A percentile compares a stretch with the other conserved stretches of the same genome.
phyloP scores from a whole-genome alignment of 2,888 invertebrate species.

The Spilosoma lubricipeda region DNA sequence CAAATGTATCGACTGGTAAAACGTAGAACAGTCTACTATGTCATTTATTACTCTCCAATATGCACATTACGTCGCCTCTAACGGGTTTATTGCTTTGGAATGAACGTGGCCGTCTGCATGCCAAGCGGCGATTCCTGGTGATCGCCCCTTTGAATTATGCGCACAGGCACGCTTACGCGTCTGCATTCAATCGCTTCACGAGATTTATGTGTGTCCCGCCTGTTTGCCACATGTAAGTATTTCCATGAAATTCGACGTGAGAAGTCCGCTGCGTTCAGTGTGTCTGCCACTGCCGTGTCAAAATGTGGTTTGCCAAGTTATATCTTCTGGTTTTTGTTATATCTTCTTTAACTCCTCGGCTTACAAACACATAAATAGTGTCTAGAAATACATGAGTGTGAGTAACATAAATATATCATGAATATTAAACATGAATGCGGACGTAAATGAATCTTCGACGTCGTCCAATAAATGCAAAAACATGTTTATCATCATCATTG shows the following conservation, averaged over 20 bases:
- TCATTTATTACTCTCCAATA: constrained; percentile 67
- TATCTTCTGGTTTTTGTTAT: constrained; percentile 38
- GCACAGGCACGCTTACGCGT: constrained; percentile 79
- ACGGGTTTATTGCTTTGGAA: constrained; percentile 83
- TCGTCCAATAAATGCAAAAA: constrained; percentile 20
- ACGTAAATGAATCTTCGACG: constrained; percentile 25
- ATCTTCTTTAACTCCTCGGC: constrained; percentile 32
- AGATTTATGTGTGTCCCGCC: constrained; percentile 78
- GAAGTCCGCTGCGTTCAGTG: constrained; percentile 48
- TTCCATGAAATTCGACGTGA: constrained; percentile 73
- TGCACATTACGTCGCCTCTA: constrained; percentile 79
- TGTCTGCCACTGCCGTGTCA: constrained; percentile 30
- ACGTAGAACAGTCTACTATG: constrained; percentile 44
- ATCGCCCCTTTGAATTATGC: constrained; percentile 85
- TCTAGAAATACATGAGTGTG: background rate
- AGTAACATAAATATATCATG: constrained; percentile 22
- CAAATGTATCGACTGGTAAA: constrained; percentile 26
- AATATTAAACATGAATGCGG: constrained; percentile 16
- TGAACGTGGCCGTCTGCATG: constrained; percentile 81
- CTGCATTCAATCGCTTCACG: constrained; percentile 77
- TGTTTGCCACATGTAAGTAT: constrained; percentile 72
- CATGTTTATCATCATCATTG: constrained; percentile 20
- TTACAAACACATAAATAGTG: constrained; percentile 22
- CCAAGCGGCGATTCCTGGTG: constrained; percentile 82
- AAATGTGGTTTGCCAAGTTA: constrained; percentile 26